Evolutionary conservation across 2,888 invertebrate species (phyloP).

Genomic region (Acutogordius australiensis): DNA sequence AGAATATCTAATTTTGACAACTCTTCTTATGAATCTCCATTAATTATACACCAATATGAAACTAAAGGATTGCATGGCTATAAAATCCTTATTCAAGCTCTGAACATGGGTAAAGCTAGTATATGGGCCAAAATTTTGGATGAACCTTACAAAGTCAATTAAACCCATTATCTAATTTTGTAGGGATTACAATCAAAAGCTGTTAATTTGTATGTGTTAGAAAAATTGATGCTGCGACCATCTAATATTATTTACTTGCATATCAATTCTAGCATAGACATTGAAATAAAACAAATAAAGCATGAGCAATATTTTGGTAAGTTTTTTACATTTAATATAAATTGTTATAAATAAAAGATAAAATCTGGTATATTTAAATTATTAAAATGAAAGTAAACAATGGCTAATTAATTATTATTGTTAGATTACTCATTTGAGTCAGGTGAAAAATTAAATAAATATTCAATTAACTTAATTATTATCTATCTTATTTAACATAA

Average conservation of each 20-base stretch:
- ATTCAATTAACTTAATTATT: too few species aligned
- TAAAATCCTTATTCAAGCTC: conserved; percentile 1
- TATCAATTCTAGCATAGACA: not conserved
- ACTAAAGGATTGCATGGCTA: not conserved
- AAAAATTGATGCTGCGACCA: not conserved
- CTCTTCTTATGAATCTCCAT: conserved; percentile 3
- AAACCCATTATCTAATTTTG: not conserved
- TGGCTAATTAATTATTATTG: too few species aligned
- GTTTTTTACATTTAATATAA: too few species aligned
- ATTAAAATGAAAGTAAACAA: too few species aligned
- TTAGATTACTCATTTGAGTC: too few species aligned
- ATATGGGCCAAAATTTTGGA: not conserved
- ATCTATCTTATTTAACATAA: too few species aligned
- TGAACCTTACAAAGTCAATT: not conserved
- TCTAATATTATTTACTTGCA: not conserved
- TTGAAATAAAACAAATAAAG: not conserved
- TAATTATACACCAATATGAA: not conserved
- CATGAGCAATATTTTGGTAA: too few species aligned
- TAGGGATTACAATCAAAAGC: not conserved
- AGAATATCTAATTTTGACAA: not conserved
- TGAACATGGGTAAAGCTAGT: not conserved
- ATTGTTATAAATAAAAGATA: too few species aligned
- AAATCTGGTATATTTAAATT: too few species aligned
- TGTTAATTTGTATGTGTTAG: not conserved
- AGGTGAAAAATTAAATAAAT: too few species aligned